phyloP scores from a whole-genome alignment of 2,113 vertebrate species.

The Loxodonta africana region DNA sequence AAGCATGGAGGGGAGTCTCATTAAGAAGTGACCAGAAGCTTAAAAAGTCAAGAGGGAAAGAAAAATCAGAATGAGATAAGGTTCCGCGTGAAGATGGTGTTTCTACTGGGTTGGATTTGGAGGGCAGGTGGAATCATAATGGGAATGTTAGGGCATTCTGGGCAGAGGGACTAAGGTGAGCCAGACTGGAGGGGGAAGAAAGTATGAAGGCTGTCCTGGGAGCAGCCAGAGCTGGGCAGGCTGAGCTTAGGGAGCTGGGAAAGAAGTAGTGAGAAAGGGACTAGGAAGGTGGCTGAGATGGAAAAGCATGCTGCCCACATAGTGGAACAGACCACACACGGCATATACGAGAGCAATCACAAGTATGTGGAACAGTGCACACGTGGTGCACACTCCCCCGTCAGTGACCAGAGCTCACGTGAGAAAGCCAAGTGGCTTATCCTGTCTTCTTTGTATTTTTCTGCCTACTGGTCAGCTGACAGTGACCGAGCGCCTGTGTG shows the following conservation, averaged over 20 bases:
- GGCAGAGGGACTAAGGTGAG: background rate
- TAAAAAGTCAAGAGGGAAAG: background rate
- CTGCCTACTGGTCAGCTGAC: background rate
- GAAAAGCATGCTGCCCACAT: background rate
- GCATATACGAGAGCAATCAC: background rate
- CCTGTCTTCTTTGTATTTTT: background rate
- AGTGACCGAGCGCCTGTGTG: background rate
- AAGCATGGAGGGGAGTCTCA: background rate
- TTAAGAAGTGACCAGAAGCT: background rate
- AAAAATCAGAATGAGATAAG: background rate
- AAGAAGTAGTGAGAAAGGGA: background rate
- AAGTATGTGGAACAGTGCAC: background rate
- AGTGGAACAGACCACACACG: background rate
- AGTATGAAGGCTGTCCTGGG: background rate
- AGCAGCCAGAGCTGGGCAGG: background rate
- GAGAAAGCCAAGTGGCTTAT: background rate
- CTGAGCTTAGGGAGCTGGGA: background rate
- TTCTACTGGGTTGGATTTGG: background rate
- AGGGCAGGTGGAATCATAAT: background rate
- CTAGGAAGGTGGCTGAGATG: background rate
- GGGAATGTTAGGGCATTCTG: background rate
- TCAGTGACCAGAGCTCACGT: background rate
- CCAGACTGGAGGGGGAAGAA: background rate
- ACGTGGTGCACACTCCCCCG: accelerated
- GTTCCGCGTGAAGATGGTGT: background rate